Percentiles rank a stretch among this genome's conserved stretches.
phyloP scores from a whole-genome alignment of 2,113 vertebrate genomes.

The Sclerurus mexicanus region DNA sequence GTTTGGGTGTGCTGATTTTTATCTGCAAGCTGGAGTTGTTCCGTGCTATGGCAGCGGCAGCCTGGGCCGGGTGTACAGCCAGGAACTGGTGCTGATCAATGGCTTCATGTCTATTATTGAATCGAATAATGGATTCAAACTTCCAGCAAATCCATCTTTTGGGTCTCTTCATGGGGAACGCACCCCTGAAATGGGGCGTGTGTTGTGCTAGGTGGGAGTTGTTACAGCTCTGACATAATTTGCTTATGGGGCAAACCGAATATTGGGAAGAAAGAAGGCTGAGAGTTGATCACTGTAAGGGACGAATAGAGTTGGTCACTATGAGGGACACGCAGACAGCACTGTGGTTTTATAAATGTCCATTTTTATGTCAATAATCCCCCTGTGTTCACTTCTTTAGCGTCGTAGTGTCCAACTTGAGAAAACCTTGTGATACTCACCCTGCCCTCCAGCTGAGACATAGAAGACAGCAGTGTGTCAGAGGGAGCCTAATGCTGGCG shows the following conservation, averaged over 20 bases:
- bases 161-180: not conserved
- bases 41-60: not conserved
- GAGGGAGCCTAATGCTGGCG: not conserved
- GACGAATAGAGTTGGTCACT: too few species aligned
- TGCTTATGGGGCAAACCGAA: not conserved
- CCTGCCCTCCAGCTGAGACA: not conserved
- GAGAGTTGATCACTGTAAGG: not conserved
- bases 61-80: not conserved
- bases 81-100: not conserved
- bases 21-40: not conserved
- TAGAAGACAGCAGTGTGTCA: accelerated
- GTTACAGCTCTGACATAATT: not conserved
- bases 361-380: not conserved
- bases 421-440: not conserved
- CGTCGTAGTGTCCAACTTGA: accelerated
- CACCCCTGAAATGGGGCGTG: not conserved
- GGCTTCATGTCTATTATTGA: not conserved
- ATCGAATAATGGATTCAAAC: not conserved
- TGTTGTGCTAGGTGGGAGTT: not conserved
- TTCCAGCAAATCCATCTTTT: not conserved
- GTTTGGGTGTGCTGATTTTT: not conserved
- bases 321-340: too few species aligned
- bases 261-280: not conserved
- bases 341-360: not conserved
- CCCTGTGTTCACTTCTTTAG: not conserved